Base-by-base conservation (phyloP, 2,113 vertebrate genomes). In the Tor tambroides region DNA sequence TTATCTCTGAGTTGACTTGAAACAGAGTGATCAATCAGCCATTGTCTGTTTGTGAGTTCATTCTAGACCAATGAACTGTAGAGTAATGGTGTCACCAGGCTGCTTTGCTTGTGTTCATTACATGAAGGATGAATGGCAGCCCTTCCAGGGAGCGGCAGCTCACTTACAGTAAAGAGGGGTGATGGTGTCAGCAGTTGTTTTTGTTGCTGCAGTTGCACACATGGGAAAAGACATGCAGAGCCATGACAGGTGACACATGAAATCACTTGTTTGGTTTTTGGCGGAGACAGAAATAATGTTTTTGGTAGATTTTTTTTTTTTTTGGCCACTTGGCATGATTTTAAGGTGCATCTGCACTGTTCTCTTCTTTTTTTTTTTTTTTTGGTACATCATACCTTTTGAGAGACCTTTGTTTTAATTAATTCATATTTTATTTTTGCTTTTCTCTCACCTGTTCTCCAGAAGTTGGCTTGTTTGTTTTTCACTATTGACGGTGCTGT, bases 1-100 rank as follows among this genome's bases (percentile, higher is more conserved):
- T 88, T 76, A 67, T 79, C 74, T 83, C 80, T 51, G 51, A 77
- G 67, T 86, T 59, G 61, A 81, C 35, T 10, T 83, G 38, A 76
- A 71, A 86, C 80, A 23, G 59, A 87, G 84, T 17, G 28, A 88
- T 79, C 28, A 51, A 30, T 69, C 8, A 4, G 38, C 54, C 4
- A 28, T 77, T 51, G 28, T 32, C 43, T 71, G 32, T 69, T 69
- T 83, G 30, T 49, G 72, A 77, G 59, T 78, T 77, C n/a, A 51
- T 54, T 78, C 41, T 78, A 61, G 56, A 78, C 28, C 17, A 43
- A 49, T 67, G 19, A 85, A 23, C 56, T 63, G 38, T 32, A 61
- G 41, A 43, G n/a, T 61, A 63, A 65, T 43, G 56, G 41, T 65
- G 26, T 63, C 59, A 49, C 17, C 49, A 35, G 32, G 35, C 26